These are phyloP conservation scores for Fragum sueziense DNA, from an alignment of 2,888 invertebrate genomes.

Conservation along the genomic window DNA sequence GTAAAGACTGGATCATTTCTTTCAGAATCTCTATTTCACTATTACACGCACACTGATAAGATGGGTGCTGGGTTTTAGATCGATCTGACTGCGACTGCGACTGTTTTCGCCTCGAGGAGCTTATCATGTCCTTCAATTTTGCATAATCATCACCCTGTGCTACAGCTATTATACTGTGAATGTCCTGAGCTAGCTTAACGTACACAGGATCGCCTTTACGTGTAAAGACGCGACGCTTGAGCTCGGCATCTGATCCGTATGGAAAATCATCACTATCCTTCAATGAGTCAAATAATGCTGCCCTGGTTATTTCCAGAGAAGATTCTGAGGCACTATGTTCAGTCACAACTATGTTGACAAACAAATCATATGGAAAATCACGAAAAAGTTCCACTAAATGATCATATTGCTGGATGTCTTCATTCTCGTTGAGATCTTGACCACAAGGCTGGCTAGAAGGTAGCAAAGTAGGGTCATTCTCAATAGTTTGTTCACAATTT, in stretches of 20 bases:
- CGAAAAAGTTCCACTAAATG: neutral
- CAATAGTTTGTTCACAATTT: neutral
- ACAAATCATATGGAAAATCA: conserved; percentile 15
- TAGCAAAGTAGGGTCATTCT: neutral
- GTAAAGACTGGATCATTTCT: too few relatives aligned
- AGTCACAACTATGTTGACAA: neutral
- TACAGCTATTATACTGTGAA: conserved; percentile 1
- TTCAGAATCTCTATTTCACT: too few relatives aligned
- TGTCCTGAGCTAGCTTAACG: conserved; percentile 16
- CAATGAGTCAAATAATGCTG: neutral
- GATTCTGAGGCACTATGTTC: conserved; percentile 11
- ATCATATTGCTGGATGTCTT: neutral
- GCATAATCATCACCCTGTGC: conserved; percentile 2
- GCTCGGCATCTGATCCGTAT: neutral
- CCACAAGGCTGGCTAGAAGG: neutral
- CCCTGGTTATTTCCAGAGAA: neutral
- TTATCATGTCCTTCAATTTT: neutral
- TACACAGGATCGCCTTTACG: conserved; percentile 10
- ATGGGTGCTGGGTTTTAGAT: too few relatives aligned
- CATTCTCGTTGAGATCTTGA: neutral
- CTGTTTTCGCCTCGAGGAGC: too few relatives aligned
- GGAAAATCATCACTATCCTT: conserved; percentile 21
- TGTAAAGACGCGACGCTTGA: conserved; percentile 17
- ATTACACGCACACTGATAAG: too few relatives aligned
- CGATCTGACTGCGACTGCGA: too few relatives aligned